Base-by-base conservation (phyloP, 1,140 invertebrate species). In the Cydia pomonella region DNA sequence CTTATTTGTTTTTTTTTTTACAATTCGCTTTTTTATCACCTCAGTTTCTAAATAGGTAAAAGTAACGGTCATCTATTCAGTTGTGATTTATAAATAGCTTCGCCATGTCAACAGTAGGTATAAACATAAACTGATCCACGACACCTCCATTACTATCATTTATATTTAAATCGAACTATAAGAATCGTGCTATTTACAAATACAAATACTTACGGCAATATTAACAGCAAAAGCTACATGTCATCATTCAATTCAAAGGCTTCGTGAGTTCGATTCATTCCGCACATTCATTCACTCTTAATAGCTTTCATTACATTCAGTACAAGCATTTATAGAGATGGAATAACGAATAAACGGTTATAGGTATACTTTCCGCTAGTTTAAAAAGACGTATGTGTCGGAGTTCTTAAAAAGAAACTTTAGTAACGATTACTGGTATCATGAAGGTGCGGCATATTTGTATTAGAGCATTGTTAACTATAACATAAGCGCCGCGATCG, bases 241-340 rank as follows among this genome's bases (percentile, higher is more conserved):
- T 69, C 27, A 69, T 33, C 64, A 69, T 69, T 33, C 64, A 64
- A 64, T 69, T 69, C 64, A 69, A 69, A 33, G 16, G n/a, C 27
- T 18, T 69, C 64, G 64, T 69, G 64, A 33, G 64, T 18, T 69
- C 63, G 12, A 64, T 29, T 23, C 53, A 59, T 59, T 59, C 53
- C 53, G 50, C n/a, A 53, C 50, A 59, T 69, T 18, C 64, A 33
- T 69, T 69, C 64, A 33, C 64, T 69, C 16, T 69, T 69, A 69
- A 69, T 69, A 69, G 64, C 64, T 69, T 29, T 29, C 64, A 69
- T 69, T 69, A 69, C 64, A 69, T 38, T 33, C 64, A 18, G n/a
- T 33, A 69, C 64, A 69, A 41, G 23, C 29, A 69, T 33, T 33
- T 33, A 66, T 33, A 33, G 64, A 66, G 64, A 59, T 59, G 53